phyloP scores from a whole-genome alignment of 1,140 invertebrate species.

The Drosophila mayri region DNA sequence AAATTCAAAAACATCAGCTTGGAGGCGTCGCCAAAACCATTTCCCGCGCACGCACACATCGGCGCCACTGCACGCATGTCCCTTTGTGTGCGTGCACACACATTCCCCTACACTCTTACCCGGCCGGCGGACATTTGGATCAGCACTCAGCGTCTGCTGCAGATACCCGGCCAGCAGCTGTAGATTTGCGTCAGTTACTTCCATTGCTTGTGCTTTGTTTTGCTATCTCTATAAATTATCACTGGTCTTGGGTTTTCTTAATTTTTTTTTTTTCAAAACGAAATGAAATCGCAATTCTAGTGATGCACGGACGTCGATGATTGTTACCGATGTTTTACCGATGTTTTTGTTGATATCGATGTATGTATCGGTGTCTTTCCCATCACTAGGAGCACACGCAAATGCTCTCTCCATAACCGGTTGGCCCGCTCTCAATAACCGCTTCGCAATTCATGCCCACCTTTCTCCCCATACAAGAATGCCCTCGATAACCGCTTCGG shows the following conservation, averaged over 20 bases:
- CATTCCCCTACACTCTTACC: slow-evolving; percentile 87
- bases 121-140: slow-evolving; percentile 91
- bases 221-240: slow-evolving; percentile 7
- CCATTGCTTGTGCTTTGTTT: slow-evolving; percentile 87
- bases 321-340: no score
- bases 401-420: no score
- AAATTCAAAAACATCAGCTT: slow-evolving; percentile 2
- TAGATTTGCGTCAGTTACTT: slow-evolving; percentile 93
- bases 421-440: no score
- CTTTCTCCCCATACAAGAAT: no score
- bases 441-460: no score
- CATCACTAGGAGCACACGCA: no score
- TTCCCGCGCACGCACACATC: slow-evolving; percentile 64
- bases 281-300: slow-evolving; percentile 61
- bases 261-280: slow-evolving; percentile 12
- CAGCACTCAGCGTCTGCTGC: slow-evolving; percentile 94
- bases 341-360: no score
- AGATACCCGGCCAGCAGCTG: slow-evolving; percentile 92
- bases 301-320: no score
- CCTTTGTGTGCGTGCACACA: slow-evolving; percentile 28
- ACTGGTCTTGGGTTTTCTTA: slow-evolving; percentile 16
- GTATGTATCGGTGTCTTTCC: no score
- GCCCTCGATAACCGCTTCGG: no score
- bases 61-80: slow-evolving; percentile 30
- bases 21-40: slow-evolving; percentile 21